A percentile compares a stretch with the other conserved stretches of the same genome.
Conservation (phyloP, 2,888 invertebrate species). For the Pandemis corylana region DNA sequence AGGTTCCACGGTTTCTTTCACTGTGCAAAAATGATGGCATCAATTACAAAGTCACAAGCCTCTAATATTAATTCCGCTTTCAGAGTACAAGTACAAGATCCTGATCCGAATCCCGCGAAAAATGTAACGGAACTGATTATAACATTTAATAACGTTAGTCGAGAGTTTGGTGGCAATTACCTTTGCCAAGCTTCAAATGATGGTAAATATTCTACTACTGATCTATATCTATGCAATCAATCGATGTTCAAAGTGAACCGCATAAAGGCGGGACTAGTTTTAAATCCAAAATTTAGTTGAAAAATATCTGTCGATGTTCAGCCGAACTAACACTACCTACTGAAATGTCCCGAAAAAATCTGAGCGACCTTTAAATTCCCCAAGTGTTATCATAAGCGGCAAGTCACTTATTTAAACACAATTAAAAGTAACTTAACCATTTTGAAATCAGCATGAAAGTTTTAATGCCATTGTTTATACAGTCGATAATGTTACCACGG, state of each 20-base stretch:
- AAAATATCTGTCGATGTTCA: too few relatives aligned
- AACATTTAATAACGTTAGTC: conserved; percentile 54
- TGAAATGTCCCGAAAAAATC: too few relatives aligned
- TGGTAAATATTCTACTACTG: conserved; percentile 53
- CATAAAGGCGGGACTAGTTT: too few relatives aligned
- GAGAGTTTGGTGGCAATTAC: conserved; percentile 62
- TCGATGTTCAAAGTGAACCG: too few relatives aligned
- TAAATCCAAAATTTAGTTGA: too few relatives aligned
- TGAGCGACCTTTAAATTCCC: too few relatives aligned
- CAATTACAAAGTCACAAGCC: background rate
- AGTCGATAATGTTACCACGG: conserved; percentile 56
- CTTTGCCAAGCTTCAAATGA: conserved; percentile 70
- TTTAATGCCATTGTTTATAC: conserved; percentile 27
- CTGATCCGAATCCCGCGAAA: conserved; percentile 42
- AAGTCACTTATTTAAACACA: too few relatives aligned
- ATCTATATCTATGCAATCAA: background rate
- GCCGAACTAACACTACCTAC: too few relatives aligned
- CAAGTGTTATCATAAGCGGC: too few relatives aligned
- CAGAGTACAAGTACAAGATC: background rate
- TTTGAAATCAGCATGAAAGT: background rate
- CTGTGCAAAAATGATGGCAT: background rate
- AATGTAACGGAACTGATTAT: conserved; percentile 55
- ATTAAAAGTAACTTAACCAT: background rate
- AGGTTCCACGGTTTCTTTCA: background rate
- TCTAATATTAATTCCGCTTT: background rate